A percentile compares a stretch with the other conserved stretches of the same genome.
Evolutionary conservation across 2,888 invertebrate genomes (phyloP).

Genomic region (Meliscaeva auricollis): DNA sequence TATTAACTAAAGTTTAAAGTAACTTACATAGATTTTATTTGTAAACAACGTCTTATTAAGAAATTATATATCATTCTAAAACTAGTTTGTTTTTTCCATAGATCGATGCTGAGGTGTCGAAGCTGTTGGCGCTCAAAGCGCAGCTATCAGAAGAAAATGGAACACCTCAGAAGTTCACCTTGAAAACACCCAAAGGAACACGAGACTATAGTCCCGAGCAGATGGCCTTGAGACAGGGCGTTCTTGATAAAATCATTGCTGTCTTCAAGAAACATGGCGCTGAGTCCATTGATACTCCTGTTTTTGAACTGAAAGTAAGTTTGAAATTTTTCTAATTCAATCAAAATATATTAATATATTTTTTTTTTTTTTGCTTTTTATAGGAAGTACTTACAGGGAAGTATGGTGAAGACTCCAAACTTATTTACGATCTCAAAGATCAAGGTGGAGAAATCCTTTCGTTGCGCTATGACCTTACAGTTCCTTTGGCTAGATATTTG

Average conservation of each 20-base stretch:
- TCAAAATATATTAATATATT: neutral
- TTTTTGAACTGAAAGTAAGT: slow-evolving; percentile 96
- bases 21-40: neutral
- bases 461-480: slow-evolving; percentile 98
- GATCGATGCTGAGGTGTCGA: slow-evolving; percentile 94
- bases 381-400: slow-evolving; percentile 99
- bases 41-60: neutral
- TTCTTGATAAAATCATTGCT: slow-evolving; percentile 92
- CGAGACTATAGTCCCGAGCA: slow-evolving; percentile 97
- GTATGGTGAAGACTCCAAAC: slow-evolving; percentile 99
- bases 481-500: slow-evolving; percentile 98
- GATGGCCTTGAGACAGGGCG: slow-evolving; percentile 95
- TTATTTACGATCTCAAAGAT: slow-evolving; percentile 99
- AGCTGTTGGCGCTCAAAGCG: slow-evolving; percentile 92
- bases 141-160: slow-evolving; percentile 87
- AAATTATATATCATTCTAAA: slow-evolving; percentile 50
- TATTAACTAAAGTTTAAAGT: neutral
- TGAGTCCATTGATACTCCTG: slow-evolving; percentile 98
- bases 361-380: neutral
- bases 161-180: slow-evolving; percentile 90
- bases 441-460: slow-evolving; percentile 99
- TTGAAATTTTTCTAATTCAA: neutral
- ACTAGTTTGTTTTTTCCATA: slow-evolving; percentile 82
- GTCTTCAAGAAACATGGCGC: slow-evolving; percentile 99
- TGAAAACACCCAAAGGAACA: slow-evolving; percentile 97